Conservation (phyloP, 2,888 invertebrate species). For the Euspilapteryx auroguttella region DNA sequence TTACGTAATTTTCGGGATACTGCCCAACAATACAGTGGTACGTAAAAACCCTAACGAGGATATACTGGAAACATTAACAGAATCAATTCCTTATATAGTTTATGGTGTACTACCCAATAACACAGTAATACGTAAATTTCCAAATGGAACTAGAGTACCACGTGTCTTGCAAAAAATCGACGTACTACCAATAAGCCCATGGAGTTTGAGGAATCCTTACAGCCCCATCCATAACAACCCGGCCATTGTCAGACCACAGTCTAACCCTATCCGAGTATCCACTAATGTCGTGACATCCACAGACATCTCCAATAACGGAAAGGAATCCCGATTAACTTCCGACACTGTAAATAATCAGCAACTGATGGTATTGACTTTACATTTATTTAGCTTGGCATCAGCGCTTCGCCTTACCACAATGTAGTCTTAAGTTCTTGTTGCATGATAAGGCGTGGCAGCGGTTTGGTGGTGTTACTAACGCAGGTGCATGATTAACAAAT, state of each 20-base stretch:
- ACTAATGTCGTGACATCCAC: constrained; percentile 66
- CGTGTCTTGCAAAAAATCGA: constrained; percentile 63
- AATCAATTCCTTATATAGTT: constrained; percentile 72
- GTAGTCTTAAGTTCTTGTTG: too few species aligned
- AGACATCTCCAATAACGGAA: constrained; percentile 61
- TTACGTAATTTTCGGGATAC: constrained; percentile 74
- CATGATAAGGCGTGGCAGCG: too few species aligned
- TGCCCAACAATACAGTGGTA: constrained; percentile 78
- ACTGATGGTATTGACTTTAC: constrained; percentile 54
- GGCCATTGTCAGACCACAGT: constrained; percentile 57
- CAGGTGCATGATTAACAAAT: too few species aligned
- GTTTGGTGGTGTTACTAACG: too few species aligned
- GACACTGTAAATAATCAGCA: constrained; percentile 61
- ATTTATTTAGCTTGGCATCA: constrained; percentile 51
- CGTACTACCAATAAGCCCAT: constrained; percentile 62
- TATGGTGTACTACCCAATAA: constrained; percentile 79
- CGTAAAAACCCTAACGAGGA: constrained; percentile 72
- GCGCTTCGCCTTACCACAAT: constrained; percentile 30
- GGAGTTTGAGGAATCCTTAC: constrained; percentile 61
- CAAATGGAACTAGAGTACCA: constrained; percentile 78
- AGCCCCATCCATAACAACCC: constrained; percentile 63
- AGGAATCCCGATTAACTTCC: constrained; percentile 52
- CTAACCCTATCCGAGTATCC: constrained; percentile 65
- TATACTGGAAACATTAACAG: constrained; percentile 66
- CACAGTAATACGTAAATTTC: constrained; percentile 77